These are phyloP conservation scores for Netelia melanura DNA, from an alignment of 2,888 invertebrate species.

Conservation along the genomic window DNA sequence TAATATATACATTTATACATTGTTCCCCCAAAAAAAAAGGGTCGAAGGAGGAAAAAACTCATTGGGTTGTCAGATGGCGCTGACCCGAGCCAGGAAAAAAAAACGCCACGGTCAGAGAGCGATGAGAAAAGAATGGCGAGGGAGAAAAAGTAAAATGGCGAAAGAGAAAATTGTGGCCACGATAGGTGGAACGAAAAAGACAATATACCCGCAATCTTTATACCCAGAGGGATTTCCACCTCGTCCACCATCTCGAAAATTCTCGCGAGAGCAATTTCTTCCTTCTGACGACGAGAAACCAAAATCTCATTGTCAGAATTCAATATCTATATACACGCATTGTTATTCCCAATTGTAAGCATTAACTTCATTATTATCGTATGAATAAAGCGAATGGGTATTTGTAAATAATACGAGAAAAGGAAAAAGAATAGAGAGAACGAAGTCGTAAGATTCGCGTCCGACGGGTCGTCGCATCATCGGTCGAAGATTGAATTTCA, in stretches of 20 bases:
- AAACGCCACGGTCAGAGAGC: conserved; percentile 8
- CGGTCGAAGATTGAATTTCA: conserved; percentile 57
- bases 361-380: not conserved
- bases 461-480: conserved; percentile 45
- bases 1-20: not conserved
- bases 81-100: not conserved
- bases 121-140: not conserved
- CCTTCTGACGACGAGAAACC: too few species aligned
- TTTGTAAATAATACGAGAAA: not conserved
- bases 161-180: conserved; percentile 37
- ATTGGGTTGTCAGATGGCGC: not conserved
- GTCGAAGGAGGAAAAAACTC: not conserved
- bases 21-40: not conserved
- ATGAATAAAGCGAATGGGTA: not conserved
- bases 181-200: conserved; percentile 18
- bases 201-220: not conserved
- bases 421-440: not conserved
- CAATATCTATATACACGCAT: not conserved
- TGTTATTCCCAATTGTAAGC: not conserved
- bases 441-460: conserved; percentile 10
- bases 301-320: too few species aligned
- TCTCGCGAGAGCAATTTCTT: too few species aligned
- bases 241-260: too few species aligned
- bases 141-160: conserved; percentile 30
- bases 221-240: not conserved